Percentiles rank a stretch among this genome's conserved stretches.
phyloP scores from a whole-genome alignment of 1,140 invertebrate species.

The Oncopeltus fasciatus region DNA sequence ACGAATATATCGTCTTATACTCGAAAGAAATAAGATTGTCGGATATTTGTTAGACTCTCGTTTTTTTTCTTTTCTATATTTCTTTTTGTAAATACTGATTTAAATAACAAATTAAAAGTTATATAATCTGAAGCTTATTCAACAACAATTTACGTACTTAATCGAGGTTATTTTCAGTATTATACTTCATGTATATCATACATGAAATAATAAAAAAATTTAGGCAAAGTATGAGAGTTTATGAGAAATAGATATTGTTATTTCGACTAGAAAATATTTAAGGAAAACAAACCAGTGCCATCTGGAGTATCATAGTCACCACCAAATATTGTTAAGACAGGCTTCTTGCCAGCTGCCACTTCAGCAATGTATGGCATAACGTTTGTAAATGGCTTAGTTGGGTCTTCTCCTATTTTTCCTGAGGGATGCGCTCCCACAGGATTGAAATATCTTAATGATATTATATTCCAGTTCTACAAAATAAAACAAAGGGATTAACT shows the following conservation, averaged over 20 bases:
- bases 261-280: not conserved
- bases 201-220: not conserved
- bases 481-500: constrained; percentile 8
- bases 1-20: no score
- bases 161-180: no score
- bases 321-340: constrained; percentile 67
- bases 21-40: no score
- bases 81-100: no score
- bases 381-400: constrained; percentile 74
- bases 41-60: no score
- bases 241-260: not conserved
- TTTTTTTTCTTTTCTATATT: no score
- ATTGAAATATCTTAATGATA: constrained; percentile 82
- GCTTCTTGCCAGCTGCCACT: constrained; percentile 65
- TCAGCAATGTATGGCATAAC: constrained; percentile 78
- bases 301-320: constrained; percentile 79
- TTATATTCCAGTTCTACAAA: constrained; percentile 73
- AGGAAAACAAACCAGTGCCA: constrained; percentile 58
- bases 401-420: constrained; percentile 83
- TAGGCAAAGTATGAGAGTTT: not conserved
- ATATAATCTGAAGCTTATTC: no score
- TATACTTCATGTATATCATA: no score
- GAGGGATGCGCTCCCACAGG: constrained; percentile 79
- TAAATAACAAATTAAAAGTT: no score
- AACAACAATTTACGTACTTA: no score